Conservation (phyloP, 2,888 invertebrate genomes). For the Tromatobia lineatoria region DNA sequence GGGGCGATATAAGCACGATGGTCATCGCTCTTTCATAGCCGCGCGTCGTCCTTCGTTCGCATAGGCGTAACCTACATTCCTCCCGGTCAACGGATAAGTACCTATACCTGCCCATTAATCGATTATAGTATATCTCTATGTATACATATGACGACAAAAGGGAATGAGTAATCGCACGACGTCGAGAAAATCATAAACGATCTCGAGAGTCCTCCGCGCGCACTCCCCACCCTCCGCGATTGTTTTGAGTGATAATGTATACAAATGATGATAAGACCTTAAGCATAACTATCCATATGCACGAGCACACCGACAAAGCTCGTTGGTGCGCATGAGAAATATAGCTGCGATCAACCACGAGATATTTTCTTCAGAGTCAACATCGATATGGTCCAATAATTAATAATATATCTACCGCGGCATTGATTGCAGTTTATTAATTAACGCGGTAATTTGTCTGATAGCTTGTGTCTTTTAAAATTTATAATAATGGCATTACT, state of each 20-base stretch:
- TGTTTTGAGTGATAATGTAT: slow-evolving; percentile 53
- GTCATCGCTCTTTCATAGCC: slow-evolving; percentile 63
- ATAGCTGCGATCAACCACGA: slow-evolving; percentile 11
- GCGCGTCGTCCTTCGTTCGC: slow-evolving; percentile 66
- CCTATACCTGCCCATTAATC: slow-evolving; percentile 60
- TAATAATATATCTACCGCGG: slow-evolving; percentile 37
- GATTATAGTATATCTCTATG: slow-evolving; percentile 41
- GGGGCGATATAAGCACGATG: slow-evolving; percentile 32
- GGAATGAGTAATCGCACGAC: slow-evolving; percentile 56
- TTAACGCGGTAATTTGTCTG: slow-evolving; percentile 42
- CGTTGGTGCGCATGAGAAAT: slow-evolving; percentile 13
- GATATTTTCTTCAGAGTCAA: slow-evolving; percentile 8
- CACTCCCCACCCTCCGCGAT: slow-evolving; percentile 8
- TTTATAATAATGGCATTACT: no score
- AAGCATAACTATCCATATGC: slow-evolving; percentile 20
- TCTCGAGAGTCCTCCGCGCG: slow-evolving; percentile 6
- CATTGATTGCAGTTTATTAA: slow-evolving; percentile 55
- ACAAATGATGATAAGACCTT: slow-evolving; percentile 57
- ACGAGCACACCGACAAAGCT: slow-evolving; percentile 24
- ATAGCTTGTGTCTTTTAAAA: neutral
- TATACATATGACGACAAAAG: slow-evolving; percentile 33
- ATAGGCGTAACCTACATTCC: slow-evolving; percentile 71
- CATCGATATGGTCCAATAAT: slow-evolving; percentile 42
- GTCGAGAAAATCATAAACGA: slow-evolving; percentile 52
- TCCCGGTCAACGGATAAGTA: slow-evolving; percentile 50